Conservation (phyloP, 2,888 invertebrate genomes). For the Drosophila algonquin region DNA sequence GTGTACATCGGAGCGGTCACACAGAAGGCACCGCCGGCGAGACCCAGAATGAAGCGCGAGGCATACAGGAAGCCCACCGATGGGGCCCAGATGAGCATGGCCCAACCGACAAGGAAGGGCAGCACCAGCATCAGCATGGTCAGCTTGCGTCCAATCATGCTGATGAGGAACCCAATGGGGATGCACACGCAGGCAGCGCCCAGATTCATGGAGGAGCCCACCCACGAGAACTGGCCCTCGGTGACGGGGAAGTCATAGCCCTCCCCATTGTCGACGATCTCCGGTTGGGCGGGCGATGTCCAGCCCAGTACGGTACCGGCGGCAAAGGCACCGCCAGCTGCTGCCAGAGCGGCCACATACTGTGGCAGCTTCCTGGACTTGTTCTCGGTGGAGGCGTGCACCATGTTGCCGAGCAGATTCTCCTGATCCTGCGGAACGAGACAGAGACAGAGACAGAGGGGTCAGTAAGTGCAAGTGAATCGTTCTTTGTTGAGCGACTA, state of each 20-base stretch:
- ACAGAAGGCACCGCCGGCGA: constrained; percentile 89
- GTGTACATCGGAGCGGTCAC: constrained; percentile 93
- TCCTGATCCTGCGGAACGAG: constrained; percentile 80
- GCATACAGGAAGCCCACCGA: constrained; percentile 84
- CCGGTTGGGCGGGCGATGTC: constrained; percentile 88
- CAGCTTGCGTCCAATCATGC: constrained; percentile 89
- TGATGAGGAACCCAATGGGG: constrained; percentile 89
- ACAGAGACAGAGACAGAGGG: background rate
- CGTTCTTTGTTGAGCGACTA: constrained; percentile 39
- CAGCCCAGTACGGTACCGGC: constrained; percentile 91
- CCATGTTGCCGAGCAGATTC: constrained; percentile 80
- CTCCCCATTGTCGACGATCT: constrained; percentile 80
- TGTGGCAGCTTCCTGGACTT: constrained; percentile 78
- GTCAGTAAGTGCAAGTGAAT: constrained; percentile 9
- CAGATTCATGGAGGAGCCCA: constrained; percentile 89
- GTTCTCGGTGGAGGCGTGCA: constrained; percentile 71
- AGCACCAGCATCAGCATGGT: constrained; percentile 85
- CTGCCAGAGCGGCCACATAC: constrained; percentile 84
- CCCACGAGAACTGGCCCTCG: constrained; percentile 87
- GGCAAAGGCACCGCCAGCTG: constrained; percentile 91
- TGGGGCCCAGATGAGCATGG: constrained; percentile 89
- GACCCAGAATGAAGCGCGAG: constrained; percentile 82
- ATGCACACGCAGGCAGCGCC: constrained; percentile 90
- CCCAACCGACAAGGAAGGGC: constrained; percentile 91
- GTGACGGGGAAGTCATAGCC: constrained; percentile 85